Evolutionary conservation across 2,888 invertebrate genomes (phyloP).

Genomic region (Mythimna pallens): DNA sequence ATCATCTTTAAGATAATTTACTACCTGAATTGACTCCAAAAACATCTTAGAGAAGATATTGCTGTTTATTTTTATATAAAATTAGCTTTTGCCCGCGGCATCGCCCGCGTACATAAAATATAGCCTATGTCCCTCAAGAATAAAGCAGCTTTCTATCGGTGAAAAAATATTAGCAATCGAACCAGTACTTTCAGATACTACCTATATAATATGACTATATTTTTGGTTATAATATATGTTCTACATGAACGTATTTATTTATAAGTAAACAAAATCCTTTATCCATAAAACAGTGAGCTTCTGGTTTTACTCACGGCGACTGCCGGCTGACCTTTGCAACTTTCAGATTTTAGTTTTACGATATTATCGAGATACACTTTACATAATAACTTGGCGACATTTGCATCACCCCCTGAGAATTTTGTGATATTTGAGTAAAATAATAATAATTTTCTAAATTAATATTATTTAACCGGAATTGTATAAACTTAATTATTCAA

Average conservation of each 20-base stretch:
- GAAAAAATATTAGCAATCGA: too few species aligned
- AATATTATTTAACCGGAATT: slow-evolving; percentile 12
- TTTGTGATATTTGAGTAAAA: slow-evolving; percentile 44
- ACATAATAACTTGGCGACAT: slow-evolving; percentile 47
- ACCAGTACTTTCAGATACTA: too few species aligned
- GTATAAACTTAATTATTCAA: slow-evolving; percentile 41
- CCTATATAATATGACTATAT: too few species aligned
- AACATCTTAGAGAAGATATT: too few species aligned
- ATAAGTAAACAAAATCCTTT: slow-evolving; percentile 14
- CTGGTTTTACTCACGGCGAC: slow-evolving; percentile 36
- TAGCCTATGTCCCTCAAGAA: too few species aligned
- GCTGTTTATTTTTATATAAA: too few species aligned
- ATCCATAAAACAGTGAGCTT: slow-evolving; percentile 26
- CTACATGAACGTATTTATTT: not conserved
- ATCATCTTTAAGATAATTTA: not conserved
- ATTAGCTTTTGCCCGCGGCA: too few species aligned
- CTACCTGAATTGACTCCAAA: not conserved
- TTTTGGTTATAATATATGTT: too few species aligned
- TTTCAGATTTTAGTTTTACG: slow-evolving; percentile 30
- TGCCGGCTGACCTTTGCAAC: slow-evolving; percentile 37
- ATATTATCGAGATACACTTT: slow-evolving; percentile 38
- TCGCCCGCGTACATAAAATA: too few species aligned
- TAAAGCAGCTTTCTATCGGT: too few species aligned
- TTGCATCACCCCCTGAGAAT: slow-evolving; percentile 37
- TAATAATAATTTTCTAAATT: slow-evolving; percentile 28